These are phyloP conservation scores for Rosalia funebris DNA, from an alignment of 2,888 invertebrate genomes.

Conservation along the genomic window DNA sequence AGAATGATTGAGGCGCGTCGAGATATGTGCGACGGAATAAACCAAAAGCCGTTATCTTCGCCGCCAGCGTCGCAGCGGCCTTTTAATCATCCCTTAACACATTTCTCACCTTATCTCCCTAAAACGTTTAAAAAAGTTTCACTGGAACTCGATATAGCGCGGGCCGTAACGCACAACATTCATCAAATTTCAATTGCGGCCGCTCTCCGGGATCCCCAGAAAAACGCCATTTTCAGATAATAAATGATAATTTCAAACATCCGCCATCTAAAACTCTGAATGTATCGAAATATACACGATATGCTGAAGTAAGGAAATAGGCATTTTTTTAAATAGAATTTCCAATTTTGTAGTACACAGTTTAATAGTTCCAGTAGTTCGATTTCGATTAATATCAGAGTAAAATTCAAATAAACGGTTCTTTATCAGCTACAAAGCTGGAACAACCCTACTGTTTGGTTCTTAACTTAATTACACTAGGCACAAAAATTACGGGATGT, in stretches of 20 bases:
- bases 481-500: too few relatives aligned
- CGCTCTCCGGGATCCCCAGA: background rate
- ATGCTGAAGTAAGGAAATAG: too few relatives aligned
- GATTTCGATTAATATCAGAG: too few relatives aligned
- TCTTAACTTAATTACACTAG: too few relatives aligned
- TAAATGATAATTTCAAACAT: background rate
- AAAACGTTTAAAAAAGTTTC: slow-evolving; percentile 53
- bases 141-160: slow-evolving; percentile 46
- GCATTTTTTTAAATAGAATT: too few relatives aligned
- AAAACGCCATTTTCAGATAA: background rate
- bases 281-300: too few relatives aligned
- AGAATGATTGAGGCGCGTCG: slow-evolving; percentile 62
- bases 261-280: too few relatives aligned
- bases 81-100: slow-evolving; percentile 64
- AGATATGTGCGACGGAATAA: slow-evolving; percentile 57
- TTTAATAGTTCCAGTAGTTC: too few relatives aligned
- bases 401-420: too few relatives aligned
- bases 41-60: slow-evolving; percentile 55
- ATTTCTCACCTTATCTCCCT: slow-evolving; percentile 60
- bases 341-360: too few relatives aligned
- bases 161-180: slow-evolving; percentile 13
- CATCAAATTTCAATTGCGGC: slow-evolving; percentile 14
- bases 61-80: slow-evolving; percentile 59
- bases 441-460: too few relatives aligned
- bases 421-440: too few relatives aligned